Evolutionary conservation across 2,888 invertebrate genomes (phyloP).

Genomic region (Noctua pronuba): DNA sequence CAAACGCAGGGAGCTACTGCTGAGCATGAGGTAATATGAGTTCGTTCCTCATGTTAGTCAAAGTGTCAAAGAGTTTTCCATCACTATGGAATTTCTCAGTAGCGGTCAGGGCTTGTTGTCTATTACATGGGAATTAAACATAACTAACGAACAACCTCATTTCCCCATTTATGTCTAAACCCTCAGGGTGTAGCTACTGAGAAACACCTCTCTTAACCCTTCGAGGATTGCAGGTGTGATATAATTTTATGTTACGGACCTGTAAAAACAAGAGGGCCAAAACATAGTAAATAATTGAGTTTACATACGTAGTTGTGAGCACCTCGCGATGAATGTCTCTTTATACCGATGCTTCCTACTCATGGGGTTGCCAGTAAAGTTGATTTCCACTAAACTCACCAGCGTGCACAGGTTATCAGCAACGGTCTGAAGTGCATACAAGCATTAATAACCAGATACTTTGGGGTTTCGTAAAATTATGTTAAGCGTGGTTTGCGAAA

Average conservation of each 20-base stretch:
- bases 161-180: background rate
- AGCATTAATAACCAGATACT: background rate
- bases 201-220: background rate
- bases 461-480: background rate
- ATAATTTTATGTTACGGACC: background rate
- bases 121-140: background rate
- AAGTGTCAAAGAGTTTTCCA: background rate
- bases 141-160: background rate
- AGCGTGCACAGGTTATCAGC: conserved; percentile 90
- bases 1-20: background rate
- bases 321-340: conserved; percentile 92
- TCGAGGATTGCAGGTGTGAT: background rate
- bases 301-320: conserved; percentile 90
- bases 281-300: background rate
- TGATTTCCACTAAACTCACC: conserved; percentile 88
- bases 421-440: conserved; percentile 78
- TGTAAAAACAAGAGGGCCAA: background rate
- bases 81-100: background rate
- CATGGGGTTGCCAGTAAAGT: conserved; percentile 92
- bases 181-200: background rate
- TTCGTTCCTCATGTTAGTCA: background rate
- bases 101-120: background rate
- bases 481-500: background rate
- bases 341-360: conserved; percentile 91
- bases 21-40: background rate